phyloP scores from a whole-genome alignment of 2,888 invertebrate genomes.

The Ctenicera cuprea region DNA sequence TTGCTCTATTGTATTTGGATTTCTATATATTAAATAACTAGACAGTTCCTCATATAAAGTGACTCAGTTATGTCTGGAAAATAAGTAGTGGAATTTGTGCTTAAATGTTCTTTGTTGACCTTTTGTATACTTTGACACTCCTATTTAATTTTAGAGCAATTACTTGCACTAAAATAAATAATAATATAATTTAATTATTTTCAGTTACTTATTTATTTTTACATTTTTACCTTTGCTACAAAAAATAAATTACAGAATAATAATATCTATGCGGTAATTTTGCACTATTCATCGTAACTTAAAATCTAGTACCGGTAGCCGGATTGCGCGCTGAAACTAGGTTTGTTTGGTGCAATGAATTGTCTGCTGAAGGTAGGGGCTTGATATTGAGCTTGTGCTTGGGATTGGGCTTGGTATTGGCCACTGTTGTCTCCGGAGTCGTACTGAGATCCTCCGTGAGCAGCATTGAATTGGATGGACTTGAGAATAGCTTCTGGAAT shows the following conservation, averaged over 20 bases:
- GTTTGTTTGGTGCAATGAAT: conserved; percentile 58
- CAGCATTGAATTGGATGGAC: conserved; percentile 69
- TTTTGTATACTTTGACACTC: no score
- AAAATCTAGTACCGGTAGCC: conserved; percentile 71
- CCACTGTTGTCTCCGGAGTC: conserved; percentile 43
- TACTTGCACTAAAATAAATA: no score
- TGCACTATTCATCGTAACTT: background rate
- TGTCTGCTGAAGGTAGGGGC: conserved; percentile 14
- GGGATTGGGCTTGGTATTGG: conserved; percentile 19
- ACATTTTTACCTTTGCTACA: conserved; percentile 9
- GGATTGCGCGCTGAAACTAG: conserved; percentile 68
- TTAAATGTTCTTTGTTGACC: no score
- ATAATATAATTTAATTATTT: no score
- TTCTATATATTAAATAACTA: no score
- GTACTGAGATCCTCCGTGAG: conserved; percentile 58
- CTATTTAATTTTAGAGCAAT: no score
- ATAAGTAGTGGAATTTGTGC: no score
- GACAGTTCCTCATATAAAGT: no score
- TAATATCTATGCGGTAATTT: background rate
- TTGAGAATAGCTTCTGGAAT: conserved; percentile 76
- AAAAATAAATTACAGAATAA: conserved; percentile 4
- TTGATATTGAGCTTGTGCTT: conserved; percentile 12
- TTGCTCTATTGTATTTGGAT: no score
- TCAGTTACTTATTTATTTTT: conserved; percentile 2
- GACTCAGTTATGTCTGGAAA: no score